Evolutionary conservation across 2,888 invertebrate genomes (phyloP).

Genomic region (Norana najaformis): DNA sequence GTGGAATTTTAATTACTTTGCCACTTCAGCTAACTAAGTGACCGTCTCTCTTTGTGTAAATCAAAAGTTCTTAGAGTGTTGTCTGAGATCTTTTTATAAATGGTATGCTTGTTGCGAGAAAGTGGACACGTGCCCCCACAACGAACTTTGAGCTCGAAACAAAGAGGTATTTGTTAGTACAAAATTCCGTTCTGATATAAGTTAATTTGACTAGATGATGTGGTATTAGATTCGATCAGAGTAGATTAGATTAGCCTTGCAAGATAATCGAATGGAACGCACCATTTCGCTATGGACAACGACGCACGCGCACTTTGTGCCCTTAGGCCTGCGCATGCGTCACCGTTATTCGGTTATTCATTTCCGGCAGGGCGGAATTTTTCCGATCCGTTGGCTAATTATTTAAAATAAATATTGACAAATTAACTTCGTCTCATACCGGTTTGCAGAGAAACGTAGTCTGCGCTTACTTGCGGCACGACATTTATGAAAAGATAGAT

Average conservation of each 20-base stretch:
- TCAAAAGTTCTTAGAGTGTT: too few relatives aligned
- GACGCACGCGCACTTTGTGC: neutral
- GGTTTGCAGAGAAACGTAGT: neutral
- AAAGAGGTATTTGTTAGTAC: neutral
- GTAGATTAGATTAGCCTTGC: neutral
- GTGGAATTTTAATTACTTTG: neutral
- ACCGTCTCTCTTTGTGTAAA: too few relatives aligned
- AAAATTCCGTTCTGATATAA: neutral
- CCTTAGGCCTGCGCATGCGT: neutral
- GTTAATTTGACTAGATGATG: neutral
- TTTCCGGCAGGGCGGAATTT: conserved; percentile 5
- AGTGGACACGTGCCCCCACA: neutral
- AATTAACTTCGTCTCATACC: neutral
- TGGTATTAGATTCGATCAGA: neutral
- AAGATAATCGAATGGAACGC: conserved; percentile 5
- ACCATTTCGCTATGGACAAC: neutral
- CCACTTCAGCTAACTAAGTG: neutral
- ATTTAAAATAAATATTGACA: neutral
- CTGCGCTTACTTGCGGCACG: neutral
- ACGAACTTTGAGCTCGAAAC: neutral
- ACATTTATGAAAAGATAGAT: neutral
- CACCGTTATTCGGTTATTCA: neutral
- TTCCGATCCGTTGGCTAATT: neutral
- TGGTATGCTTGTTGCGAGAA: neutral
- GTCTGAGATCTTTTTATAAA: too few relatives aligned